Evolutionary conservation across 2,888 invertebrate genomes (phyloP), one percentile per base, ranked within the genome.

Genomic region (Cheilosia soror): DNA sequence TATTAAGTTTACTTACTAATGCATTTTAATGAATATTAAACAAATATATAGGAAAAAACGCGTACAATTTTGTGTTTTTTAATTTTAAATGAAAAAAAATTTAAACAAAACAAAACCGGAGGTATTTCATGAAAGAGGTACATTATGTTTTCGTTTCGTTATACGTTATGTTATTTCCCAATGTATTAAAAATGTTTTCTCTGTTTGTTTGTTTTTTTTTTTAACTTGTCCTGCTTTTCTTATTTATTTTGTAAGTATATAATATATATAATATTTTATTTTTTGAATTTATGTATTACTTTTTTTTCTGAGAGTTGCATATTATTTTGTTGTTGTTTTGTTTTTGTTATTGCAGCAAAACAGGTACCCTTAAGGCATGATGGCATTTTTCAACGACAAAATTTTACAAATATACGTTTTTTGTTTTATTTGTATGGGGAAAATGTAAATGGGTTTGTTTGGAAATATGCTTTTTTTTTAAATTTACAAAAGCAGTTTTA

Each of bases 331-430:
- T 76, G 75, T 68, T 71, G 63, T 78, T 78, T 57, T 66, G 53
- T 75, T 76, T 62, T 37, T 20, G 27, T 66, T 72, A 73, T 80
- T 80, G 76, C 80, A 66, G 75, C 80, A 80, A 83, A 81, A 87
- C 87, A 87, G 87, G 87, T 87, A 87, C 87, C 87, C 80, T 84
- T 84, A 87, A 87, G 87, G 87, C 87, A 87, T 87, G 84, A 73
- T 81, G 84, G 84, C 83, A 75, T 80, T 79, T 76, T 84, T 80
- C 68, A 79, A 69, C 72, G 71, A 72, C 79, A 69, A 75, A 63
- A 69, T 81, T 75, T 81, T 75, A 75, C 75, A 81, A 81, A 75
- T 75, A 68, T 81, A 75, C 63, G 68, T 49, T 58, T 58, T 9
- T 49, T 49, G n/a, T 42, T 60, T 72, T 63, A 29, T 57, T 51